Base-by-base conservation (phyloP, 2,113 vertebrate genomes). In the Sturnus vulgaris region DNA sequence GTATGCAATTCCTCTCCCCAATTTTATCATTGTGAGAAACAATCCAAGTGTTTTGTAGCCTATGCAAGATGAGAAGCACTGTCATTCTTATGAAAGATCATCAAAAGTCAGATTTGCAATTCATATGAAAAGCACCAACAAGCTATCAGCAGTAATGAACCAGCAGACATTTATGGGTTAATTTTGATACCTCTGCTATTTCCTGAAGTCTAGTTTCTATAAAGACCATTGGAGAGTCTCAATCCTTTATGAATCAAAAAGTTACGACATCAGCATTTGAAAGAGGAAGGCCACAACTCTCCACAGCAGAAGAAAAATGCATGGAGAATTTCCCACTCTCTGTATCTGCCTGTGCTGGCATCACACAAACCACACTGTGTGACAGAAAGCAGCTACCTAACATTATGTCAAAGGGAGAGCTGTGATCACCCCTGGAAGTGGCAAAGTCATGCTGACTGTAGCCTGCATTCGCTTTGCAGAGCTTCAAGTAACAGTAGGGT, bases 1-100 rank as follows among this genome's bases (percentile, higher is more conserved):
- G 2, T 9, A n/a, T 25, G 18, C 28, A 27, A n/a, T 15, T 15
- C 11, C 22, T 4, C 10, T 11, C 3, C 6, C 5, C 2, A 5
- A 1, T 47, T 80, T 60, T 79, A 59, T 16, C 64, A 33, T 11
- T 18, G 31, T n/a, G 68, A 73, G 24, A 92, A 86, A 73, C 0
- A 0, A 86, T 7, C 21, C 14, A 44, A 64, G 23, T 35, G 57
- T 60, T 88, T 15, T 22, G 31, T 17, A 57, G 60, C n/a, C 30
- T 39, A 19, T 12, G 20, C 15, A 77, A 55, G 56, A 76, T 12
- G 25, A 55, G 28, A 7, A 75, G 24, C 33, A 42, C 30, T 33
- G 25, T 35, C 52, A 33, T 37, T 66, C 25, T 68, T n/a, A 42
- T 35, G 16, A 60, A 75, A 46, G 7, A 72, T 25, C 65, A 92